Evolutionary conservation across 2,888 invertebrate genomes (phyloP).

Genomic region (Pimpla rufipes): DNA sequence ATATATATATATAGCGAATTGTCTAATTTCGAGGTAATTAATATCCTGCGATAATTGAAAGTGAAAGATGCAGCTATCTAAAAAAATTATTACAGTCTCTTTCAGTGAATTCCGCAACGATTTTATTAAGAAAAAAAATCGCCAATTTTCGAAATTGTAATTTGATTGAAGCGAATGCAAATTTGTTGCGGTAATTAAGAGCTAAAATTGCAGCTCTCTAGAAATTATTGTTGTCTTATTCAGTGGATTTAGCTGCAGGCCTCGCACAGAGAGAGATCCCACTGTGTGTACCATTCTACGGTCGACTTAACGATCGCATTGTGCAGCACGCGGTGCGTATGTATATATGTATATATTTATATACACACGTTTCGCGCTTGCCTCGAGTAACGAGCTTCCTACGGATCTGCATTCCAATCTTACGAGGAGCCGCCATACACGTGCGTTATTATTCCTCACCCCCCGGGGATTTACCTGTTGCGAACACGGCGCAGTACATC

Average conservation of each 20-base stretch:
- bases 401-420: conserved; percentile 71
- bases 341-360: too few species aligned
- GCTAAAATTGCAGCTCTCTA: not conserved
- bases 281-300: conserved; percentile 44
- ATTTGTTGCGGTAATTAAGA: too few species aligned
- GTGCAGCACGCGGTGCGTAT: conserved; percentile 44
- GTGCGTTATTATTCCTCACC: conserved; percentile 47
- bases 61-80: too few species aligned
- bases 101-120: too few species aligned
- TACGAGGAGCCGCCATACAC: conserved; percentile 50
- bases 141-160: too few species aligned
- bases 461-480: conserved; percentile 54
- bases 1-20: too few species aligned
- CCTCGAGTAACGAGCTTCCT: conserved; percentile 70
- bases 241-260: not conserved
- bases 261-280: not conserved
- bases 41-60: too few species aligned
- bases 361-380: conserved; percentile 54
- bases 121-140: too few species aligned
- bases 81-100: too few species aligned
- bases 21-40: too few species aligned
- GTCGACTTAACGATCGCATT: conserved; percentile 64
- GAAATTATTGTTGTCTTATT: not conserved
- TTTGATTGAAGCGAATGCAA: too few species aligned
- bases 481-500: conserved; percentile 2